phyloP scores from a whole-genome alignment of 2,888 invertebrate species.

The Heteromurus nitidus region DNA sequence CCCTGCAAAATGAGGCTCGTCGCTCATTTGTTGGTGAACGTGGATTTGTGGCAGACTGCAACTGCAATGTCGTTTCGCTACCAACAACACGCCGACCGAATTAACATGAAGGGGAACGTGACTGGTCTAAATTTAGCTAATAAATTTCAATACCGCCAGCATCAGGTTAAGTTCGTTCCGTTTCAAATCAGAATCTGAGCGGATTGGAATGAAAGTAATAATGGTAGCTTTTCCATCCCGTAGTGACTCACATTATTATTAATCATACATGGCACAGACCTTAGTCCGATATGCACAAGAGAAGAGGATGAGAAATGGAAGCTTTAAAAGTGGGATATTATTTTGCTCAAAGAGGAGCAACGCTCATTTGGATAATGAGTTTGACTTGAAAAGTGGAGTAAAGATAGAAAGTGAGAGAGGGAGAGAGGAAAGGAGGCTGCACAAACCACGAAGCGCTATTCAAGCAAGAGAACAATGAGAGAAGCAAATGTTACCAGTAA shows the following conservation, averaged over 20 bases:
- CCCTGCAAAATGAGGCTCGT: neutral
- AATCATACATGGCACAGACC: neutral
- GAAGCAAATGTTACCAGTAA: constrained; percentile 71
- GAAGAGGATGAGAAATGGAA: neutral
- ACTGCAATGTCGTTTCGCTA: neutral
- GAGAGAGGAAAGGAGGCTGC: neutral
- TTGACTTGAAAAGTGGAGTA: neutral
- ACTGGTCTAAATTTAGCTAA: constrained; percentile 66
- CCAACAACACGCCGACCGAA: constrained; percentile 10
- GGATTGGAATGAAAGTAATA: neutral
- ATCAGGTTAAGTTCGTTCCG: neutral
- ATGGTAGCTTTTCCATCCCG: too few relatives aligned
- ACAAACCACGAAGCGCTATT: constrained; percentile 64
- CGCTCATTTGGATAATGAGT: neutral
- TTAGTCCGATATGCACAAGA: too few relatives aligned
- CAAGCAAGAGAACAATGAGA: constrained; percentile 62
- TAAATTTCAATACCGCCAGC: constrained; percentile 9
- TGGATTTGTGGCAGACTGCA: neutral
- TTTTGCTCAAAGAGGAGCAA: neutral
- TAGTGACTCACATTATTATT: neutral
- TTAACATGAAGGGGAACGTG: constrained; percentile 55
- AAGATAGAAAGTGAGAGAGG: neutral
- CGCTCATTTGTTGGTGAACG: constrained; percentile 7
- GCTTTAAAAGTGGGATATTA: neutral
- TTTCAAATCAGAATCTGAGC: neutral